phyloP scores from a whole-genome alignment of 1,140 invertebrate species.

The Trissolcus basalis region DNA sequence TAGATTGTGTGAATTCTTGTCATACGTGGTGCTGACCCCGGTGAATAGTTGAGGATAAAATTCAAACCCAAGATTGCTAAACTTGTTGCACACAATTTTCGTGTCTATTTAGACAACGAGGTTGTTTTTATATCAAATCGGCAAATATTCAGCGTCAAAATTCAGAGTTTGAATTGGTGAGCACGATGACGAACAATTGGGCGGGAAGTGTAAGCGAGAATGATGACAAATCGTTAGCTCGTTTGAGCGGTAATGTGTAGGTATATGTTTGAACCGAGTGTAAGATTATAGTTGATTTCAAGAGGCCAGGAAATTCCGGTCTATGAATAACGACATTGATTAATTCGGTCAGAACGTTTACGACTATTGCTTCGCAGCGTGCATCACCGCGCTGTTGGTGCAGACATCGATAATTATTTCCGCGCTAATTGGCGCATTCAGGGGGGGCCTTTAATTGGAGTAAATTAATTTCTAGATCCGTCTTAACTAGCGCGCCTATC shows the following conservation, averaged over 20 bases:
- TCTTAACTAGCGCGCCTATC: slow-evolving; percentile 37
- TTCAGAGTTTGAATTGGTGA: no score
- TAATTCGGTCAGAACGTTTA: slow-evolving; percentile 45
- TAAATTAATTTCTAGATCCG: slow-evolving; percentile 66
- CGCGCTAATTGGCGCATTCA: slow-evolving; percentile 67
- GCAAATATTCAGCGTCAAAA: no score
- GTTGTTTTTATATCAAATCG: no score
- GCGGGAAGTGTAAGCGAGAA: slow-evolving; percentile 26
- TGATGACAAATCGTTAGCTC: slow-evolving; percentile 26
- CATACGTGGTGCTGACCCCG: not conserved
- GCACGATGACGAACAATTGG: slow-evolving; percentile 21
- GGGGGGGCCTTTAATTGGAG: slow-evolving; percentile 65
- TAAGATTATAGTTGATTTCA: slow-evolving; percentile 39
- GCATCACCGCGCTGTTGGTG: slow-evolving; percentile 37
- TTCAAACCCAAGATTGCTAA: not conserved
- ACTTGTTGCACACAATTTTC: not conserved
- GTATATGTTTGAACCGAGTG: slow-evolving; percentile 29
- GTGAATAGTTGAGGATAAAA: slow-evolving; percentile 2
- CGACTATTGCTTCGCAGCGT: slow-evolving; percentile 39
- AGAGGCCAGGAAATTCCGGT: slow-evolving; percentile 33
- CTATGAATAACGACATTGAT: slow-evolving; percentile 44
- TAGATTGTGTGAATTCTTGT: slow-evolving; percentile 10
- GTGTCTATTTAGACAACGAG: no score
- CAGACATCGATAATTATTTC: slow-evolving; percentile 67
- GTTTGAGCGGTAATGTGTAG: slow-evolving; percentile 31